Conservation (phyloP, 2,113 vertebrate genomes). For the Haliaeetus leucogaster region DNA sequence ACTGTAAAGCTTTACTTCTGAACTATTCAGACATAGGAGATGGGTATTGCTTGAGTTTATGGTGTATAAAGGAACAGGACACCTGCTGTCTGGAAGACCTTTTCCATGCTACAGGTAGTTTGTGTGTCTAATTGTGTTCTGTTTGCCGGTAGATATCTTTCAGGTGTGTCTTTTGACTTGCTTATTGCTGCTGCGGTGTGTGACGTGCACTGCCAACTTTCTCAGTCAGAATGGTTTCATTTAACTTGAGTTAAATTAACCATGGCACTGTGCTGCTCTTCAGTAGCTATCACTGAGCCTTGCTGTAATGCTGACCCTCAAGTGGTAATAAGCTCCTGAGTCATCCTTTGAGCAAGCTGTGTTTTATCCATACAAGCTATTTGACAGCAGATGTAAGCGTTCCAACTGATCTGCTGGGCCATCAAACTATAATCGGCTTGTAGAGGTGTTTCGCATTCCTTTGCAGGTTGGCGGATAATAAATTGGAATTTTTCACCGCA, state of each 20-base stretch:
- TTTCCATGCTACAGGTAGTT: not conserved
- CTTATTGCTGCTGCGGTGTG: not conserved
- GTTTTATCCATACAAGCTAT: accelerated
- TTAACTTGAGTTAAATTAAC: not conserved
- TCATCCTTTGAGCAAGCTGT: not conserved
- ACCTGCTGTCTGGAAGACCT: not conserved
- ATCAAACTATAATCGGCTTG: accelerated
- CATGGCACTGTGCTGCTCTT: accelerated
- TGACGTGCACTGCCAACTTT: accelerated
- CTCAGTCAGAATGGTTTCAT: accelerated
- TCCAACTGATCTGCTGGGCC: not conserved
- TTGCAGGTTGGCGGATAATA: not conserved
- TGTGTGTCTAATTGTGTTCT: not conserved
- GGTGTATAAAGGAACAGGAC: not conserved
- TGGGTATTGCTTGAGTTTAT: accelerated
- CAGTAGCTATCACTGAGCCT: not conserved
- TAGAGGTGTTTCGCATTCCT: not conserved
- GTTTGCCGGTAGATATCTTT: accelerated
- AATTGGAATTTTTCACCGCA: not conserved
- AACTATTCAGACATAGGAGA: not conserved
- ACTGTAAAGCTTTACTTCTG: not conserved
- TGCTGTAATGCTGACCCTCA: not conserved
- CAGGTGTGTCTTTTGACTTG: not conserved
- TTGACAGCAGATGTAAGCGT: not conserved
- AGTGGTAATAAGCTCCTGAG: not conserved